Conservation (phyloP, 2,113 vertebrate species). For the Lota lota region DNA sequence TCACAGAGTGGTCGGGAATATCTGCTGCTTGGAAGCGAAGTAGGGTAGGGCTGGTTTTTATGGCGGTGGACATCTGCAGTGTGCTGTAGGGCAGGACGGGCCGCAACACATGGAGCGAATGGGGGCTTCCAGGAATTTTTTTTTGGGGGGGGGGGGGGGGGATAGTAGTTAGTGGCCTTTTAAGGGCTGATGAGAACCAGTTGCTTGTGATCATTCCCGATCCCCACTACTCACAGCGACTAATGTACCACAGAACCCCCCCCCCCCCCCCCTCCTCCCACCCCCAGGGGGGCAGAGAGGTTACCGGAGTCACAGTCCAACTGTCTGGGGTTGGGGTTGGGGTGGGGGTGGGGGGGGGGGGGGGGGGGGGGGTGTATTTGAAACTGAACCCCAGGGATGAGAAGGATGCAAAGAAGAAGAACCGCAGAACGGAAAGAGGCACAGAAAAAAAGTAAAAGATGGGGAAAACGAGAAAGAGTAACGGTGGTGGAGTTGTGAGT, state of each 20-base stretch:
- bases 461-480: slow-evolving; percentile 20
- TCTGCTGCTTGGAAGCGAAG: not conserved
- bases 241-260: slow-evolving; percentile 51
- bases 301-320: slow-evolving; percentile 19
- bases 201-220: slow-evolving; percentile 57
- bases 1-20: slow-evolving; percentile 41
- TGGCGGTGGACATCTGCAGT: slow-evolving; percentile 62
- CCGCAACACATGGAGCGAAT: slow-evolving; percentile 60
- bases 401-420: slow-evolving; percentile 20
- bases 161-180: slow-evolving; percentile 46
- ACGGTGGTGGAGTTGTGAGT: slow-evolving; percentile 21
- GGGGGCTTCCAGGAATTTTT: slow-evolving; percentile 51
- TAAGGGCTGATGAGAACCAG: slow-evolving; percentile 70
- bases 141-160: not conserved
- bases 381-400: slow-evolving; percentile 15
- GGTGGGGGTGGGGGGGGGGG: slow-evolving; percentile 26
- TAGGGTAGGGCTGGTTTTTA: slow-evolving; percentile 48
- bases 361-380: slow-evolving; percentile 40
- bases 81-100: slow-evolving; percentile 56
- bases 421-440: too few species aligned
- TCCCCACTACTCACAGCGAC: slow-evolving; percentile 34
- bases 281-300: not conserved
- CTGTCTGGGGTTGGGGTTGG: slow-evolving; percentile 7
- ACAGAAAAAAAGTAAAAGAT: slow-evolving; percentile 23
- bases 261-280: too few species aligned